Conservation (phyloP, 1,140 invertebrate species). For the Drosophila funebris region DNA sequence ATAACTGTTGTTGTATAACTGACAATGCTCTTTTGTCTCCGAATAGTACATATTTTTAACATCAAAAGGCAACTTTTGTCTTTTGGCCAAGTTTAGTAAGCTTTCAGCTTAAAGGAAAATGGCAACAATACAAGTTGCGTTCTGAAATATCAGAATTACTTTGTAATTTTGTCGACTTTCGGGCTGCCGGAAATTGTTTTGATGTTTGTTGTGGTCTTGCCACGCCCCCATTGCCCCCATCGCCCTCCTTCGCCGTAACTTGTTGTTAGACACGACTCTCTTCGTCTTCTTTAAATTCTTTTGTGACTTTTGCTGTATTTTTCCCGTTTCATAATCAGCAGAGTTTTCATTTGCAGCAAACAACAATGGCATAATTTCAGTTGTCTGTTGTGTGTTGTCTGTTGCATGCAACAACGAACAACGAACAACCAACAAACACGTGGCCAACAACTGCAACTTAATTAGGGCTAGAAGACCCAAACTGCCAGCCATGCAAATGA, state of each 20-base stretch:
- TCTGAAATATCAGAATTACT: conserved; percentile 21
- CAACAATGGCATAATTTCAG: background rate
- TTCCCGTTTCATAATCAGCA: background rate
- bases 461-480: conserved; percentile 23
- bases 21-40: background rate
- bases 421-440: background rate
- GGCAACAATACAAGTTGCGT: background rate
- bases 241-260: background rate
- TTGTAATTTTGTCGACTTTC: conserved; percentile 33
- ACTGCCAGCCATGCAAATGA: conserved; percentile 54
- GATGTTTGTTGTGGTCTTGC: conserved; percentile 65
- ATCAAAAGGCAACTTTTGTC: background rate
- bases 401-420: conserved; percentile 1
- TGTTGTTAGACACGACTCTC: conserved; percentile 2
- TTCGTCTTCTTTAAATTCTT: background rate
- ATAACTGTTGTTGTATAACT: no score
- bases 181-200: conserved; percentile 62
- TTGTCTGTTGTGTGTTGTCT: background rate
- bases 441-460: conserved; percentile 31
- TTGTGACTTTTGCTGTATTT: background rate
- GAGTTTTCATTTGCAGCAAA: background rate
- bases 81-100: conserved; percentile 1
- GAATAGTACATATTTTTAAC: background rate
- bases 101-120: background rate
- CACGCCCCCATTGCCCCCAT: background rate